Conservation (phyloP, 2,888 invertebrate genomes). For the Dicyrtoma fusca region DNA sequence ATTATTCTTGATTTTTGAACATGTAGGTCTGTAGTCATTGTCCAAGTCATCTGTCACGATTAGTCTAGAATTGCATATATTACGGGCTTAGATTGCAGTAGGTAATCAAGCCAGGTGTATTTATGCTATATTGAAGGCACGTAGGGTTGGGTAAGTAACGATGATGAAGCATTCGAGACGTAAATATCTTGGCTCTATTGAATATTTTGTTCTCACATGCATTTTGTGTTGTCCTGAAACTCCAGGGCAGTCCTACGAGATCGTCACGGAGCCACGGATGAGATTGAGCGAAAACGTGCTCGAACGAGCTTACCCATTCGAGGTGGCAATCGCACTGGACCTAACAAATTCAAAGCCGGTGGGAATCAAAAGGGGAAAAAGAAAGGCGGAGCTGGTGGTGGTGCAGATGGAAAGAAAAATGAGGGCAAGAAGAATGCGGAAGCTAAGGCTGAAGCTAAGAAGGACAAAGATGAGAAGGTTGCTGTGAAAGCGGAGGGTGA, state of each 20-base stretch:
- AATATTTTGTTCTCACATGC: neutral
- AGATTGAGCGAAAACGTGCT: slow-evolving; percentile 22
- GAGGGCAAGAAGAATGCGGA: slow-evolving; percentile 22
- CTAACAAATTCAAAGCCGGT: neutral
- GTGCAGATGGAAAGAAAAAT: slow-evolving; percentile 5
- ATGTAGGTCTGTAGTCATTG: too few species aligned
- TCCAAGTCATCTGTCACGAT: too few species aligned
- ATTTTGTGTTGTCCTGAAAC: neutral
- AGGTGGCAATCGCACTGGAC: neutral
- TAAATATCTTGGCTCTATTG: slow-evolving; percentile 7
- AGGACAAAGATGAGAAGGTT: neutral
- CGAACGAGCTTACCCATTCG: slow-evolving; percentile 9
- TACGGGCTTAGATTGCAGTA: too few species aligned
- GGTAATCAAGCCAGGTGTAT: too few species aligned
- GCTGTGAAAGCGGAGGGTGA: slow-evolving; percentile 11
- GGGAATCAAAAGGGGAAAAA: slow-evolving; percentile 1
- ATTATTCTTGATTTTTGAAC: too few species aligned
- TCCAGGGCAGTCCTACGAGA: slow-evolving; percentile 28
- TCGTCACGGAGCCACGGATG: slow-evolving; percentile 26
- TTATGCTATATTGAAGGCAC: too few species aligned
- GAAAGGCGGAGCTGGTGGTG: neutral
- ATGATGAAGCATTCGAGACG: too few species aligned
- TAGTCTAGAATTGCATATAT: too few species aligned
- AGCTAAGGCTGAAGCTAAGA: slow-evolving; percentile 3
- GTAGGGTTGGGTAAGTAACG: too few species aligned